Evolutionary conservation across 2,797 vertebrate genomes (phyloP), one percentile per base, ranked within the genome.

Genomic region (Echiichthys vipera): DNA sequence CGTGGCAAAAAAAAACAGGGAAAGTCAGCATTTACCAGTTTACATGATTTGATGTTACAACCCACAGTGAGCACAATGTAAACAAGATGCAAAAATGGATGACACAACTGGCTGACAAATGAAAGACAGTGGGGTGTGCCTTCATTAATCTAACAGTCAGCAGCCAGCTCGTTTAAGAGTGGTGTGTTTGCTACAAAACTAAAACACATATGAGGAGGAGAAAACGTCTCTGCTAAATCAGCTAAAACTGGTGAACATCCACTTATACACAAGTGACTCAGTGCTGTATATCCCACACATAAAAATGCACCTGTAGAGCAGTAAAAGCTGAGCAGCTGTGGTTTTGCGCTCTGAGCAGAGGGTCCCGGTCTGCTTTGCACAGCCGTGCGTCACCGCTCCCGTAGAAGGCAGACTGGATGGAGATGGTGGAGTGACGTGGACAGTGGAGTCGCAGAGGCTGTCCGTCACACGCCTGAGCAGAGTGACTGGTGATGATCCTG

Each of bases 341-440:
- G 80, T 94, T 91, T 34, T 27, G 66, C 55, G 72, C 30, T 27
- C 59, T 18, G 64, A 46, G 70, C 0, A 27, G n/a, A 65, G 83
- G 39, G 57, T 55, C 55, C 1, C 7, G 51, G 51, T 81, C 86
- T 32, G 56, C 56, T 3, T 34, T 46, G 59, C 96, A 97, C 73
- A 84, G 77, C 68, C 53, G 88, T 27, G 87, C 91, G 40, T 65
- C 84, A 1, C 85, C 70, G 39, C 81, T 87, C 64, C 97, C 97
- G 0, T 99, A 99, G 91, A 97, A 96, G 11, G 97, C 98, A 0
- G 97, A 94, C 87, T 96, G 97, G 71, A 99, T 73, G 51, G 97
- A 96, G 91, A 99, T 96, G 69, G 97, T 96, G 53, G 98, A 97
- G 92, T 98, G 97, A 34, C 97, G 95, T 17, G 97, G 98, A 64